A percentile compares a stretch with the other conserved stretches of the same genome.
Conservation (phyloP, 2,113 vertebrate species). For the Corynorhinus townsendii region DNA sequence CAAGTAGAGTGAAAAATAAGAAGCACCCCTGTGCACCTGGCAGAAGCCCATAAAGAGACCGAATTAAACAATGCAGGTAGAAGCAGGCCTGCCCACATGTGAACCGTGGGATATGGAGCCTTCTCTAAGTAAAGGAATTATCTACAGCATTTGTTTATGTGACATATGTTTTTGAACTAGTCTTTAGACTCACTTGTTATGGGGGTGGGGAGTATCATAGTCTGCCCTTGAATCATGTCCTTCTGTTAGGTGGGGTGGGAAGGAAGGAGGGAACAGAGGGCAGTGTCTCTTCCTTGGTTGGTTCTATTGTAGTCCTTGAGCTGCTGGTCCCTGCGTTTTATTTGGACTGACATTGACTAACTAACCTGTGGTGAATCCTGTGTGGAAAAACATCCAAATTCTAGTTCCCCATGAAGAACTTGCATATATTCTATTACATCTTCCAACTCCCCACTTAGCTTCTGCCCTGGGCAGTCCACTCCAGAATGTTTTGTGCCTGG, state of each 20-base stretch:
- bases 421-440: neutral
- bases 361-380: neutral
- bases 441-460: neutral
- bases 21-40: neutral
- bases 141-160: neutral
- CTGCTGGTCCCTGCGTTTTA: neutral
- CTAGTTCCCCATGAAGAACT: neutral
- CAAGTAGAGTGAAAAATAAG: neutral
- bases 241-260: neutral
- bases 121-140: neutral
- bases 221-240: neutral
- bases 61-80: neutral
- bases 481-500: neutral
- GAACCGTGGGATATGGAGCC: neutral
- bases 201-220: neutral
- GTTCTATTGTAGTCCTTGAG: neutral
- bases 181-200: neutral
- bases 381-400: neutral
- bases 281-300: neutral
- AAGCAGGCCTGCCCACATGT: neutral
- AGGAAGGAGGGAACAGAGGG: neutral
- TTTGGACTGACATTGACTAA: neutral
- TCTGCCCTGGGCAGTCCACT: neutral
- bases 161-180: neutral
- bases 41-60: neutral